Evolutionary conservation across 1,140 invertebrate species (phyloP).

Genomic region (Lepidurus couesii): DNA sequence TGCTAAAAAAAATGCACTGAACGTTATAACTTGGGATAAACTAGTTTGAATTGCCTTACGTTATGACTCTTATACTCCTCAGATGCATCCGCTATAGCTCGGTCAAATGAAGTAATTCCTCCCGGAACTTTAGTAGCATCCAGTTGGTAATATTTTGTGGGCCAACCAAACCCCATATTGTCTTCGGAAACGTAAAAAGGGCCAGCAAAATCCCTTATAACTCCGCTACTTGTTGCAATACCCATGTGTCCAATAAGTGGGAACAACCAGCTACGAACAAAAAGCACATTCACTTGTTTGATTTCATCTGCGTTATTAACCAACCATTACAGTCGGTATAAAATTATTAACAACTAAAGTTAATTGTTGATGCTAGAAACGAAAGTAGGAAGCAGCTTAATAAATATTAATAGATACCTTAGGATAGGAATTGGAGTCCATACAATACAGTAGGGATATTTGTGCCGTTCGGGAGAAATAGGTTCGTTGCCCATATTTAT

Average conservation of each 20-base stretch:
- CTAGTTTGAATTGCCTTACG: slow-evolving; percentile 49
- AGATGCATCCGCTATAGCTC: slow-evolving; percentile 78
- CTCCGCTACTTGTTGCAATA: slow-evolving; percentile 81
- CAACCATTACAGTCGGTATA: neutral
- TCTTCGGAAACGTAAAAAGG: slow-evolving; percentile 95
- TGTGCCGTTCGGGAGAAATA: slow-evolving; percentile 57
- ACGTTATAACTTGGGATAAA: neutral
- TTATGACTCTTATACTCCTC: slow-evolving; percentile 88
- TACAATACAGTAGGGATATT: slow-evolving; percentile 88
- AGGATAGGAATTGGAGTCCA: slow-evolving; percentile 93
- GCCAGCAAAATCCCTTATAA: slow-evolving; percentile 97
- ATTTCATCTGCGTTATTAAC: neutral
- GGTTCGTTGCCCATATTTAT: slow-evolving; percentile 25
- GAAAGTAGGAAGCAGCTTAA: slow-evolving; percentile 44
- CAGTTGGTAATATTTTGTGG: slow-evolving; percentile 82
- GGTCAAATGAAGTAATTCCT: slow-evolving; percentile 75
- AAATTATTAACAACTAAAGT: neutral
- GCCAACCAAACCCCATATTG: slow-evolving; percentile 94
- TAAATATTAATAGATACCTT: slow-evolving; percentile 53
- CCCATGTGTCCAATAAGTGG: slow-evolving; percentile 99
- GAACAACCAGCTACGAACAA: slow-evolving; percentile 71
- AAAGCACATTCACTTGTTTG: neutral
- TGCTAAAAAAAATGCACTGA: slow-evolving; percentile 58
- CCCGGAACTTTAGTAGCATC: slow-evolving; percentile 63
- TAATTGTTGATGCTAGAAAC: neutral